Percentiles rank a stretch among this genome's conserved stretches.
phyloP scores from a whole-genome alignment of 1,140 invertebrate species.

The Chironomus tepperi region DNA sequence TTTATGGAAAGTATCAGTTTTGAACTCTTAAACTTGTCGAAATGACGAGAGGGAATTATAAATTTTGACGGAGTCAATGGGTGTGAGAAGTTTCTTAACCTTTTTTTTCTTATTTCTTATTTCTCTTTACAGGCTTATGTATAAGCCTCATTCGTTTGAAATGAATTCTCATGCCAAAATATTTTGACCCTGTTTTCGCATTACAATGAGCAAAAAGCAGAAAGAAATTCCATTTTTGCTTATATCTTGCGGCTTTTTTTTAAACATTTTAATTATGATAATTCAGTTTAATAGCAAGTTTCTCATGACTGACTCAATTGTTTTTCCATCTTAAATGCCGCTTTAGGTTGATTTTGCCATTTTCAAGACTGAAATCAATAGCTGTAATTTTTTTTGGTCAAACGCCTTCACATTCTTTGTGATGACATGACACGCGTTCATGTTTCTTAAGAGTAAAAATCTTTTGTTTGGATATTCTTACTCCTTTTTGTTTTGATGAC shows the following conservation, averaged over 20 bases:
- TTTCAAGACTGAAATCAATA: background rate
- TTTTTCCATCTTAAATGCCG: conserved; percentile 6
- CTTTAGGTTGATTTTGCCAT: background rate
- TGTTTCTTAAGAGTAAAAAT: no score
- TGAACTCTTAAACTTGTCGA: background rate
- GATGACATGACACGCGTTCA: no score
- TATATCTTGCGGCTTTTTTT: background rate
- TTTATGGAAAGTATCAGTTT: background rate
- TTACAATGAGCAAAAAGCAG: background rate
- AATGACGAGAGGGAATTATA: background rate
- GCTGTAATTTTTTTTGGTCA: conserved; percentile 6
- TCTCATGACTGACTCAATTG: background rate
- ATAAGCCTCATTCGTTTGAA: background rate
- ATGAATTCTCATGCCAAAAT: conserved; percentile 1
- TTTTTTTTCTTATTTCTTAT: no score
- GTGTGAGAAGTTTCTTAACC: background rate
- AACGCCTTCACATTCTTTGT: background rate
- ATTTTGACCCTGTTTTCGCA: background rate
- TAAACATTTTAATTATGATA: conserved; percentile 10
- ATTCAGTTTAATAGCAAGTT: conserved; percentile 4
- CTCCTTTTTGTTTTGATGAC: background rate
- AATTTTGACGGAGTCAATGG: background rate
- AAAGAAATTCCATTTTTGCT: background rate
- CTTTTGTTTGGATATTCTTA: no score
- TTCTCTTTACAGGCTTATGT: background rate